A percentile compares a stretch with the other conserved stretches of the same genome.
phyloP scores from a whole-genome alignment of 2,797 vertebrate genomes.

The Trachops cirrhosus region DNA sequence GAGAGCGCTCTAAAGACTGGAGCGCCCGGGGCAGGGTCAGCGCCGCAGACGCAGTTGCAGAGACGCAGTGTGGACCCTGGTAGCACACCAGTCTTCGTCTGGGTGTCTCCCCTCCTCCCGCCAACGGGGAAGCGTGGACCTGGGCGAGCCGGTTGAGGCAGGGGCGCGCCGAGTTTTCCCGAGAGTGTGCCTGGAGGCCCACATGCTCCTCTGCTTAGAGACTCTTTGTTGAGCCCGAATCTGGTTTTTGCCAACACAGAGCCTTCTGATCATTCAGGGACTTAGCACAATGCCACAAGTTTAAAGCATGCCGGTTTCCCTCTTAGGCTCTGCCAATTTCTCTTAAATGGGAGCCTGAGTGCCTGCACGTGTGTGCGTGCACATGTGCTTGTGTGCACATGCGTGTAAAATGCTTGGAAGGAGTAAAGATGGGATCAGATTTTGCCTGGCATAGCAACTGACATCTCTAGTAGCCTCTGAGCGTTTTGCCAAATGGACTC shows the following conservation, averaged over 20 bases:
- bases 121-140: not conserved
- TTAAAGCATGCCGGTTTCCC: not conserved
- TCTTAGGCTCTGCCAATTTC: not conserved
- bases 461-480: not conserved
- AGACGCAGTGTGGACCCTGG: not conserved
- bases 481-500: not conserved
- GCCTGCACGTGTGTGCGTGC: not conserved
- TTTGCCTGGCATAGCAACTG: not conserved
- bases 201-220: not conserved
- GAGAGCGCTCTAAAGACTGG: not conserved
- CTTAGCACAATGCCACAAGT: not conserved
- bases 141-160: not conserved
- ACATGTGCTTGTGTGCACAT: accelerated
- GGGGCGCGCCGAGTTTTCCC: accelerated
- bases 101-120: not conserved
- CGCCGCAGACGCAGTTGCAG: too few relatives aligned
- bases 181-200: not conserved
- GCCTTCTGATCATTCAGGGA: not conserved
- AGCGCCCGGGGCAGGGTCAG: not conserved
- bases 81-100: not conserved
- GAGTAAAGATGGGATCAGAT: not conserved
- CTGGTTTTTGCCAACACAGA: not conserved
- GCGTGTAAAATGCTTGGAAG: not conserved
- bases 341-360: not conserved
- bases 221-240: not conserved